A percentile compares a stretch with the other conserved stretches of the same genome.
phyloP scores from a whole-genome alignment of 2,113 vertebrate species.

The Scalopus aquaticus region DNA sequence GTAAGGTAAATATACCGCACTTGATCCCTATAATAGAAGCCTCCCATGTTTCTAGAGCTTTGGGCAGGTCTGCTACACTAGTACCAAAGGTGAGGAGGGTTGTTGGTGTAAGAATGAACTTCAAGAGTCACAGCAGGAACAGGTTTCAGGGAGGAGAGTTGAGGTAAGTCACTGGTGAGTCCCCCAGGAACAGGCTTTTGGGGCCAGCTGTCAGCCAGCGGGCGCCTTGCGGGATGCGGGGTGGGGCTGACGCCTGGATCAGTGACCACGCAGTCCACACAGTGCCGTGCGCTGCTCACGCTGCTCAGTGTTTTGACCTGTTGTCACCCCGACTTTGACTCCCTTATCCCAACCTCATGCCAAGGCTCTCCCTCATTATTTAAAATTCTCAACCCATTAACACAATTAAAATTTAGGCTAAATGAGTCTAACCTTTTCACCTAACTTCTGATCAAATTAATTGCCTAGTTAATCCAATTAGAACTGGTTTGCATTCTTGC shows the following conservation, averaged over 20 bases:
- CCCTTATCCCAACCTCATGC: not conserved
- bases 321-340: not conserved
- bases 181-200: not conserved
- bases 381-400: not conserved
- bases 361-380: not conserved
- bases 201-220: not conserved
- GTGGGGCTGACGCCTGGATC: accelerated
- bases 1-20: not conserved
- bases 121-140: not conserved
- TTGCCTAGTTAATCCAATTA: not conserved
- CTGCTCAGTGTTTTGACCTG: not conserved
- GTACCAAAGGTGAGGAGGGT: not conserved
- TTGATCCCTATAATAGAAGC: not conserved
- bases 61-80: not conserved
- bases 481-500: not conserved
- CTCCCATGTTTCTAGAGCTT: not conserved
- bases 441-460: constrained; percentile 6
- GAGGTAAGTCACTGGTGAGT: not conserved
- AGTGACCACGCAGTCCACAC: not conserved
- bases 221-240: accelerated
- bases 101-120: not conserved
- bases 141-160: not conserved
- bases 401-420: not conserved
- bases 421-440: not conserved
- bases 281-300: not conserved